phyloP scores from a whole-genome alignment of 2,113 vertebrate genomes.

The Lagopus leucura region DNA sequence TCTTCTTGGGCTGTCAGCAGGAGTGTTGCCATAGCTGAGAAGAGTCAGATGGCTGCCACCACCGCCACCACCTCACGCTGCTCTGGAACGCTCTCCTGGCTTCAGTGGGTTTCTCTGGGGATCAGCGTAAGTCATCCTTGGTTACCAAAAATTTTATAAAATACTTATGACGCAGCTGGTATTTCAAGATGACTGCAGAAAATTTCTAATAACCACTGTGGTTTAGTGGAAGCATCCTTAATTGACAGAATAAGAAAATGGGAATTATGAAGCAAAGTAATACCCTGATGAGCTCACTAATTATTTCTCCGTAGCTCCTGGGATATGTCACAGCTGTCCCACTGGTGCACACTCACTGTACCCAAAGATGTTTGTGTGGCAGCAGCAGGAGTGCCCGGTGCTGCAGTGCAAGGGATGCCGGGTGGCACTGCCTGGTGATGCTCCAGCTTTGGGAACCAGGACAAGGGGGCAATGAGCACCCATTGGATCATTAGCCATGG shows the following conservation, averaged over 20 bases:
- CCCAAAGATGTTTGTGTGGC: background rate
- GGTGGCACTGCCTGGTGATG: fast-evolving
- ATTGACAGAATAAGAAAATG: background rate
- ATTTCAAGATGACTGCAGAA: conserved; percentile 54
- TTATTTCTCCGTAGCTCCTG: background rate
- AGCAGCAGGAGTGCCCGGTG: fast-evolving
- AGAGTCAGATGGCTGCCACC: background rate
- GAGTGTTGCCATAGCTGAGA: background rate
- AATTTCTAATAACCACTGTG: conserved; percentile 8
- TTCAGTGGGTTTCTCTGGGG: background rate
- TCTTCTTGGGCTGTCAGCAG: background rate
- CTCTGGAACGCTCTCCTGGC: background rate
- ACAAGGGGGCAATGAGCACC: fast-evolving
- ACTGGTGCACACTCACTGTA: fast-evolving
- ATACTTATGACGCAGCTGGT: conserved; percentile 45
- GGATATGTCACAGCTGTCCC: background rate
- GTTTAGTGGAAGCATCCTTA: background rate
- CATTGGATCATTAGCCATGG: fast-evolving
- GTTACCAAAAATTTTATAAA: conserved; percentile 49
- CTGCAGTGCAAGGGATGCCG: background rate
- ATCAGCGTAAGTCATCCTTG: conserved; percentile 36
- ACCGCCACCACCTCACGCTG: background rate
- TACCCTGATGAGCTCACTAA: background rate
- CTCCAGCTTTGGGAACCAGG: fast-evolving
- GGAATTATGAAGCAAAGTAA: background rate